These are phyloP conservation scores for Chesias legatella DNA, from an alignment of 2,888 invertebrate genomes.

Conservation along the genomic window DNA sequence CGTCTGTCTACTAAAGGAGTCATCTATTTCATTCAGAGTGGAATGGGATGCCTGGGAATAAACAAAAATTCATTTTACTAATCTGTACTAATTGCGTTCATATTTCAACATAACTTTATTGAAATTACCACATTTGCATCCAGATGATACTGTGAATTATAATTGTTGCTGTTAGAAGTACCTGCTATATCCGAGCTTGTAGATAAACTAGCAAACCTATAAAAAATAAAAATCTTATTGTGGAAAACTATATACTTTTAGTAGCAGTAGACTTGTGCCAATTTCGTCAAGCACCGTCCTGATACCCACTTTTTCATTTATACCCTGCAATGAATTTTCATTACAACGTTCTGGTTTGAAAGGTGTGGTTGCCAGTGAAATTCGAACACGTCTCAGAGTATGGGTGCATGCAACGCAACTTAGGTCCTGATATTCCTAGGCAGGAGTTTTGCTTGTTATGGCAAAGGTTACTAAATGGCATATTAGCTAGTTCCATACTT, in stretches of 20 bases:
- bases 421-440: neutral
- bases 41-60: conserved; percentile 63
- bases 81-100: neutral
- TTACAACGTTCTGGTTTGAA: no score
- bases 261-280: no score
- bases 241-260: no score
- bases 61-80: conserved; percentile 5
- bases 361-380: no score
- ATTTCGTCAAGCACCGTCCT: no score
- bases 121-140: conserved; percentile 62
- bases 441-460: no score
- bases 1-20: conserved; percentile 72
- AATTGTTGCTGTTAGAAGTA: conserved; percentile 61
- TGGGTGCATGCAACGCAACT: no score
- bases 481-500: no score
- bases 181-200: conserved; percentile 72
- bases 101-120: neutral
- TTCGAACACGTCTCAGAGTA: no score
- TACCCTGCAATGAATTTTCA: no score
- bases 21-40: conserved; percentile 71
- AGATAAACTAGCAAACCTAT: conserved; percentile 85
- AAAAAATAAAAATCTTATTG: conserved; percentile 21
- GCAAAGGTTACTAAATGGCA: no score
- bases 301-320: no score
- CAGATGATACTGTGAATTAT: conserved; percentile 68